Evolutionary conservation across 2,888 invertebrate genomes (phyloP), one percentile per base, ranked within the genome.

Genomic region (Chaitophorus viminalis): DNA sequence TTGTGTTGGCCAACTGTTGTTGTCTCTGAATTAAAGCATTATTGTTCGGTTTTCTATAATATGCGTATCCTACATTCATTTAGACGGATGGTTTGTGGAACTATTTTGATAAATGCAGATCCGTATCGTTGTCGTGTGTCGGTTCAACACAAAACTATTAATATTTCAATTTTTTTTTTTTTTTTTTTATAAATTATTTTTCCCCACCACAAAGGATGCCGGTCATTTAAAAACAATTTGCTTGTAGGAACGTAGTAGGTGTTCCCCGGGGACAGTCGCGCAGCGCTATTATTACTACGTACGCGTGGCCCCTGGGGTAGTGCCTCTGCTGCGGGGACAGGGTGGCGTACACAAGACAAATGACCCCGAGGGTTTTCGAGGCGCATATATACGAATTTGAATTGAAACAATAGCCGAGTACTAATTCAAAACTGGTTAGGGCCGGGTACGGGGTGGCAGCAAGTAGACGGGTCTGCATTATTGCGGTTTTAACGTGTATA

Each of bases 171-270:
- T n/a, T n/a, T 82, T n/a, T 76, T 76, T n/a, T n/a, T n/a, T n/a
- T n/a, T 77, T 8, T 70, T 14, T 11, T 72, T 29, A 21, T 36
- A 36, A 60, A 78, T 78, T 54, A 52, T 86, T 72, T 78, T 70
- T 3, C 72, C 78, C 54, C 60, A 25, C 31, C 74, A 60, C 74
- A 72, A 79, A 65, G 81, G 74, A 25, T 29, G 33, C 25, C 31
- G 87, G 65, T 87, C 87, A 74, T 87, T 87, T 87, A 87, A 87
- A 87, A 87, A 87, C 87, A 87, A 87, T 87, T 87, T 87, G 79
- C 74, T 86, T n/a, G 75, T 36, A 70, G n/a, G 29, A 46, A 52
- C 17, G n/a, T 68, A 21, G 54, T 78, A 54, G 86, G 86, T 72
- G 86, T 86, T 79, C 86, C 86, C 79, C 52, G 29, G 86, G 72